A percentile compares a stretch with the other conserved stretches of the same genome.
These are phyloP conservation scores for Lepidochrysops patricia DNA, from an alignment of 2,888 invertebrate species.

Conservation along the genomic window DNA sequence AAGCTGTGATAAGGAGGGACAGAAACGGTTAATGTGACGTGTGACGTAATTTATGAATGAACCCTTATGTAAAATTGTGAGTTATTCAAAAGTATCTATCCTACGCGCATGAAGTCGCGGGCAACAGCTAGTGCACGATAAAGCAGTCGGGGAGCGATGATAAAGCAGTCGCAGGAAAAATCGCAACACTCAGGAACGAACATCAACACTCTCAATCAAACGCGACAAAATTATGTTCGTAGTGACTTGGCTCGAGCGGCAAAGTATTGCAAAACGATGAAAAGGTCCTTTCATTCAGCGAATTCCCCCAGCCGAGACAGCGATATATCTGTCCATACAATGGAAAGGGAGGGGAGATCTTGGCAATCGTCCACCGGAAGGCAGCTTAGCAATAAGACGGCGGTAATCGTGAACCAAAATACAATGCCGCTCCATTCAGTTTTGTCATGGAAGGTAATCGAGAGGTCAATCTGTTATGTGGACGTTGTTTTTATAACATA, in stretches of 20 bases:
- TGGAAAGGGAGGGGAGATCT: conserved; percentile 40
- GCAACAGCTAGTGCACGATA: too few relatives aligned
- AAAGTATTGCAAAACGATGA: conserved; percentile 62
- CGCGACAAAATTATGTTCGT: conserved; percentile 56
- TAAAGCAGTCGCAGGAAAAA: conserved; percentile 9
- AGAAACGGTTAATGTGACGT: too few relatives aligned
- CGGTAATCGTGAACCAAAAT: conserved; percentile 54
- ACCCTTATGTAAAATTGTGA: too few relatives aligned
- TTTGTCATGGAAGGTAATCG: conserved; percentile 45
- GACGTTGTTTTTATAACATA: conserved; percentile 13
- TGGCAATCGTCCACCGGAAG: conserved; percentile 73
- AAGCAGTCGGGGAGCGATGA: too few relatives aligned
- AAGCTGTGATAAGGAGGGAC: too few relatives aligned
- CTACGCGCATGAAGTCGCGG: too few relatives aligned
- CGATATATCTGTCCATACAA: conserved; percentile 28
- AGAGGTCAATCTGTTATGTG: conserved; percentile 39
- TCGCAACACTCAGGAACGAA: conserved; percentile 7
- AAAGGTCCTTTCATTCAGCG: conserved; percentile 65
- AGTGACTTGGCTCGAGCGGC: conserved; percentile 54
- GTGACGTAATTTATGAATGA: too few relatives aligned
- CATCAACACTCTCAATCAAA: conserved; percentile 18
- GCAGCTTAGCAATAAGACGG: conserved; percentile 57
- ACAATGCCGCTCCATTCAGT: conserved; percentile 62
- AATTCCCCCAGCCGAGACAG: conserved; percentile 51
- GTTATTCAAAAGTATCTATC: too few relatives aligned